phyloP scores from a whole-genome alignment of 2,888 invertebrate species.

The Ganaspis brasiliensis region DNA sequence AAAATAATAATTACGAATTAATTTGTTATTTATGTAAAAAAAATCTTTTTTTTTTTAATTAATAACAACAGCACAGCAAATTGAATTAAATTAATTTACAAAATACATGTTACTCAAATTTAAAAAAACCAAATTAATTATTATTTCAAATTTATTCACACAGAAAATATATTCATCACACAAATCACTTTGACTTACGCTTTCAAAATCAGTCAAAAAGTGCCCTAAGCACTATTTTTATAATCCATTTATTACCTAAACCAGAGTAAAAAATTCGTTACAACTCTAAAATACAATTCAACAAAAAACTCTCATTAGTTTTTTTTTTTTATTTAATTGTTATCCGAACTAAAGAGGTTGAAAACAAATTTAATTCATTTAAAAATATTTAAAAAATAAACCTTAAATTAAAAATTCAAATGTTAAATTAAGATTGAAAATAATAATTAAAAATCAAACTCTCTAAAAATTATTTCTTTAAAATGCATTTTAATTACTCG shows the following conservation, averaged over 20 bases:
- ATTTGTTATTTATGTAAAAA: neutral
- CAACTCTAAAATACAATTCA: neutral
- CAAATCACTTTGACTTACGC: neutral
- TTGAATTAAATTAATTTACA: neutral
- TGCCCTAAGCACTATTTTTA: neutral
- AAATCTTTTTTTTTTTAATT: too few relatives aligned
- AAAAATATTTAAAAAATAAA: too few relatives aligned
- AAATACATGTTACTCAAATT: neutral
- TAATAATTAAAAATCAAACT: too few relatives aligned
- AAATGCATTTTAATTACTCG: too few relatives aligned
- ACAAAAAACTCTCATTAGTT: neutral
- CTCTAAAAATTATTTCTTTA: too few relatives aligned
- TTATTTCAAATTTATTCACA: neutral
- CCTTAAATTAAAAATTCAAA: too few relatives aligned
- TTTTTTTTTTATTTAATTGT: too few relatives aligned
- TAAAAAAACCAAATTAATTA: neutral
- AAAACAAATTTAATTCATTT: too few relatives aligned
- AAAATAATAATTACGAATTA: neutral
- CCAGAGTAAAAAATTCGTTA: conserved; percentile 13
- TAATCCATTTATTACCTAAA: conserved; percentile 23
- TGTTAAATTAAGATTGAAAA: too few relatives aligned
- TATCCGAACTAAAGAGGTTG: too few relatives aligned
- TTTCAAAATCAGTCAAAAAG: neutral
- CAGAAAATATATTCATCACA: neutral
- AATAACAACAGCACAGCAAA: too few relatives aligned